These are phyloP conservation scores for Cosmia trapezina DNA, from an alignment of 2,888 invertebrate genomes.

Conservation along the genomic window DNA sequence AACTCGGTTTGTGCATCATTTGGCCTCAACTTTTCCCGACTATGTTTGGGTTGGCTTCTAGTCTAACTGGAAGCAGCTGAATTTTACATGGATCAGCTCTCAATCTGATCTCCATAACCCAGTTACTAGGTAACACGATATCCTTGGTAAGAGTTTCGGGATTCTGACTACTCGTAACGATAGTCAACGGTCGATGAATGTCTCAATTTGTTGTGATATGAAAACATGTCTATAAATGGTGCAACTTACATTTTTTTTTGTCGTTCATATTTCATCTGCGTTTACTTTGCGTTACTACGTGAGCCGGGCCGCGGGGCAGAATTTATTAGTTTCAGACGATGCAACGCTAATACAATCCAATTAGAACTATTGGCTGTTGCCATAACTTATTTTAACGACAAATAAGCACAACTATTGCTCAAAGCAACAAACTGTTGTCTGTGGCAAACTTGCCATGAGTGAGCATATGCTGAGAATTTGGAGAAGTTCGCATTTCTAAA, in stretches of 20 bases:
- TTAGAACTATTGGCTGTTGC: slow-evolving; percentile 7
- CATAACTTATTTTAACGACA: slow-evolving; percentile 12
- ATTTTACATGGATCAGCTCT: too few species aligned
- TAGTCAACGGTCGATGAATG: too few species aligned
- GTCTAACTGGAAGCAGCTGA: too few species aligned
- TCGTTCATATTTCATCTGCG: neutral
- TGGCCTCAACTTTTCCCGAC: too few species aligned
- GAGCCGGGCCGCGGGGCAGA: neutral
- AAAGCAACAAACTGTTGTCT: slow-evolving; percentile 1
- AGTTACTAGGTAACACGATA: too few species aligned
- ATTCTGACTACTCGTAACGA: too few species aligned
- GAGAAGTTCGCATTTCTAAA: neutral
- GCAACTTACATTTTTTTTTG: neutral
- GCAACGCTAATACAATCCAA: neutral
- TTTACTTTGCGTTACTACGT: too few species aligned
- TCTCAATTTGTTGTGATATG: neutral
- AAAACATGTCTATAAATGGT: neutral
- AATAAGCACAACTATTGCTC: slow-evolving; percentile 20
- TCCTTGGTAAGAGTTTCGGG: too few species aligned
- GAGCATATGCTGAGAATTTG: neutral
- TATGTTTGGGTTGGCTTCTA: too few species aligned
- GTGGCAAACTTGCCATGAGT: neutral
- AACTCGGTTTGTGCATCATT: neutral
- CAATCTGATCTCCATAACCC: too few species aligned
- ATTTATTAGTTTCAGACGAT: neutral